Evolutionary conservation across 37 sponge, comb jelly and placozoan genomes (phyloP), one percentile per base, ranked within the genome.

Genomic region (Halichondria panicea): DNA sequence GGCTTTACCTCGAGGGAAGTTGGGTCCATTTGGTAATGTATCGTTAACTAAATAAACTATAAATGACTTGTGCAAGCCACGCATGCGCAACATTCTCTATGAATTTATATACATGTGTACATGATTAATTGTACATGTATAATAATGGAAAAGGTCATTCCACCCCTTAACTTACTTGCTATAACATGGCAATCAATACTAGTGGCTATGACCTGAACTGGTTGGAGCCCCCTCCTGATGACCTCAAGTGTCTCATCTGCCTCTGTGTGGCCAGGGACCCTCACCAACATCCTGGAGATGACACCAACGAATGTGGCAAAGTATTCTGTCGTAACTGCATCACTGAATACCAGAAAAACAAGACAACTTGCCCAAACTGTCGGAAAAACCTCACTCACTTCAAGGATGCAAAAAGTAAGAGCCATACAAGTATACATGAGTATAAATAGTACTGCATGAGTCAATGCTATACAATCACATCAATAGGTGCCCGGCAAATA

Each of bases 221-320:
- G 55, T 3, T 80, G n/a, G 63, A 80, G 33, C 33, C 21, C n/a
- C 71, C 63, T 39, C 71, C 63, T 44, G 76, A 62, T 28, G 63
- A 76, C 21, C 50, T 63, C 24, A 0, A 36, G 19, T 76, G 76
- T 63, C 48, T 44, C 11, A 76, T 76, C 41, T 76, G 76, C 31
- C 30, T 76, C 24, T 22, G 28, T 15, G 48, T 36, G 13, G 77
- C 66, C 24, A 35, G 36, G 31, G 66, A 52, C 66, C 66, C 66
- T 13, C 50, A n/a, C n/a, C n/a, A n/a, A n/a, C n/a, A n/a, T n/a
- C n/a, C n/a, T n/a, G n/a, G n/a, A n/a, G n/a, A n/a, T n/a, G 34
- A 71, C 28, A 34, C 11, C 3, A 25, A 25, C 34, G 58, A 55
- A 40, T 78, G 78, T 78, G 78, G 67, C 32, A 78, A 66, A 68